Evolutionary conservation across 2,113 vertebrate genomes (phyloP).

Genomic region (Hydropotes inermis): DNA sequence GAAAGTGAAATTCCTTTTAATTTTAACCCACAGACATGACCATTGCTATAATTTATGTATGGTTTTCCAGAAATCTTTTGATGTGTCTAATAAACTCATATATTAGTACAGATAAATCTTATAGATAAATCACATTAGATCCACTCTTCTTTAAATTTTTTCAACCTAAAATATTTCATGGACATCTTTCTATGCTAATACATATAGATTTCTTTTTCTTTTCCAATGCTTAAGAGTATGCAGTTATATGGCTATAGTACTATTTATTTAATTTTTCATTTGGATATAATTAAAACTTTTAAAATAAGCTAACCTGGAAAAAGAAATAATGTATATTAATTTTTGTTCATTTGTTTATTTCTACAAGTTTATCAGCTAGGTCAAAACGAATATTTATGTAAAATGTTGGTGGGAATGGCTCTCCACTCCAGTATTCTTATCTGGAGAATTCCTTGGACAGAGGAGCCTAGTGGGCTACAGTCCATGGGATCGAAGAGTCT

Average conservation of each 20-base stretch:
- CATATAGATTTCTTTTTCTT: background rate
- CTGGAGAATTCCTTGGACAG: background rate
- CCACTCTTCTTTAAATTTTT: background rate
- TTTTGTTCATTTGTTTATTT: slow-evolving; percentile 28
- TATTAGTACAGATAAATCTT: background rate
- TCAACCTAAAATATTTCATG: background rate
- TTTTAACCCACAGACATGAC: background rate
- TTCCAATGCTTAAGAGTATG: background rate
- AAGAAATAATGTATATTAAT: background rate
- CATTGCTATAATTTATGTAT: background rate
- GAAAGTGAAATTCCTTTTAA: background rate
- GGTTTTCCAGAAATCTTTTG: background rate
- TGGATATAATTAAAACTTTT: background rate
- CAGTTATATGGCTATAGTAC: background rate
- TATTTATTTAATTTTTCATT: background rate
- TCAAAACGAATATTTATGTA: background rate
- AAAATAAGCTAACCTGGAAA: background rate
- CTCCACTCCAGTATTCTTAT: background rate
- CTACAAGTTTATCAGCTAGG: background rate
- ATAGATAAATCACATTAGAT: background rate
- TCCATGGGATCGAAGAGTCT: background rate
- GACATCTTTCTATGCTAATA: background rate
- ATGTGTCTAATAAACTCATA: background rate
- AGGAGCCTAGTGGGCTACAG: background rate
- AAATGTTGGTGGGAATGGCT: background rate